A percentile compares a stretch with the other conserved stretches of the same genome.
Conservation (phyloP, 2,113 vertebrate genomes). For the Cheirogaleus medius region DNA sequence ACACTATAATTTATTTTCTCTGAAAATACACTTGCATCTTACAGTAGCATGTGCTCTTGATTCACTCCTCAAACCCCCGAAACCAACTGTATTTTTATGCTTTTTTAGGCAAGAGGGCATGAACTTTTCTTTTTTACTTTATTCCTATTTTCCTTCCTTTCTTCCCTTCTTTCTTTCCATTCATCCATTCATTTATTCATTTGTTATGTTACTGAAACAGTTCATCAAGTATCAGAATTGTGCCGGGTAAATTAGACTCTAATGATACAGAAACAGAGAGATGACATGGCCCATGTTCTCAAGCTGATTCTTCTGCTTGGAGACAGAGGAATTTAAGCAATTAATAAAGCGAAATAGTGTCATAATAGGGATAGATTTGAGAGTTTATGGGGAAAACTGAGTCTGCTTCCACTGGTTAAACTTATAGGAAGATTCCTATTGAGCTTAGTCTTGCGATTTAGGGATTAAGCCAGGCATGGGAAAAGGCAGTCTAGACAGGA, state of each 20-base stretch:
- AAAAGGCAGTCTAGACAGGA: not conserved
- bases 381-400: not conserved
- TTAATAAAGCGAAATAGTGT: not conserved
- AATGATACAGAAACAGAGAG: not conserved
- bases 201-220: not conserved
- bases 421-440: not conserved
- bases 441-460: not conserved
- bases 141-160: not conserved
- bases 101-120: not conserved
- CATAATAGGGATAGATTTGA: not conserved
- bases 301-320: not conserved
- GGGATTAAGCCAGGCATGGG: not conserved
- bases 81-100: constrained; percentile 11
- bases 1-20: constrained; percentile 77
- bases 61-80: not conserved
- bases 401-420: not conserved
- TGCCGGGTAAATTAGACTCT: not conserved
- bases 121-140: not conserved
- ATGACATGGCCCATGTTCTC: not conserved
- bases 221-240: not conserved
- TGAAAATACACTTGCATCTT: constrained; percentile 75
- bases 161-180: not conserved
- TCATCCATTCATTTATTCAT: not conserved
- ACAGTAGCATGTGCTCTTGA: constrained; percentile 22
- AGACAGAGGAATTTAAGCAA: not conserved